These are phyloP conservation scores for Lycaena phlaeas DNA, from an alignment of 2,888 invertebrate genomes.

Conservation along the genomic window DNA sequence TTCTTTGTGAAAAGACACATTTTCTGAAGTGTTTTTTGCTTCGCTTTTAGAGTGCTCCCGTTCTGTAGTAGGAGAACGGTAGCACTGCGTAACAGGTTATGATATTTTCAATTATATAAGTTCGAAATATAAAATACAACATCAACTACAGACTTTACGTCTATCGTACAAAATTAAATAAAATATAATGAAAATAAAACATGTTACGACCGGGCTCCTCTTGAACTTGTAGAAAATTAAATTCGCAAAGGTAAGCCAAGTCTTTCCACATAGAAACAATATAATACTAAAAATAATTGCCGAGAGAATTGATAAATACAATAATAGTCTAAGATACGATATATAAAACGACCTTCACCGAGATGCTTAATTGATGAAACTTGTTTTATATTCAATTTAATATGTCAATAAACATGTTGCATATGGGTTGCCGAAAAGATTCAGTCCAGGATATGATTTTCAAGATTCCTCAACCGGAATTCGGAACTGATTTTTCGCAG, in stretches of 20 bases:
- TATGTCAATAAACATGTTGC: too few species aligned
- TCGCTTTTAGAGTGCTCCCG: conserved; percentile 36
- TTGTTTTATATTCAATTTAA: too few species aligned
- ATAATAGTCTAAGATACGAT: too few species aligned
- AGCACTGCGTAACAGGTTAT: conserved; percentile 29
- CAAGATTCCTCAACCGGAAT: too few species aligned
- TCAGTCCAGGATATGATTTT: too few species aligned
- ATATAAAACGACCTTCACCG: too few species aligned
- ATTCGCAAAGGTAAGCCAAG: conserved; percentile 72
- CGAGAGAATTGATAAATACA: conserved; percentile 15
- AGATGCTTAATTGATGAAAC: too few species aligned
- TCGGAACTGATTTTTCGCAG: too few species aligned
- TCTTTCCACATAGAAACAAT: conserved; percentile 87
- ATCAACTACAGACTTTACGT: conserved; percentile 39
- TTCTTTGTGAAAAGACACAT: conserved; percentile 80
- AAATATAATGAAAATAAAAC: conserved; percentile 27
- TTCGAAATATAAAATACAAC: conserved; percentile 40
- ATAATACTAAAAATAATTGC: conserved; percentile 32
- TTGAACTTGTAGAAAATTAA: conserved; percentile 42
- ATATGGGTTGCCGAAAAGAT: too few species aligned
- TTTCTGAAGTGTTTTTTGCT: conserved; percentile 78
- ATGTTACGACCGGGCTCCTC: conserved; percentile 50
- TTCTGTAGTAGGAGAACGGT: conserved; percentile 26
- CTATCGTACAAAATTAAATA: conserved; percentile 29
- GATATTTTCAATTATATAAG: conserved; percentile 26